phyloP scores from a whole-genome alignment of 1,140 invertebrate species.

The Stegodyphus mimosarum region DNA sequence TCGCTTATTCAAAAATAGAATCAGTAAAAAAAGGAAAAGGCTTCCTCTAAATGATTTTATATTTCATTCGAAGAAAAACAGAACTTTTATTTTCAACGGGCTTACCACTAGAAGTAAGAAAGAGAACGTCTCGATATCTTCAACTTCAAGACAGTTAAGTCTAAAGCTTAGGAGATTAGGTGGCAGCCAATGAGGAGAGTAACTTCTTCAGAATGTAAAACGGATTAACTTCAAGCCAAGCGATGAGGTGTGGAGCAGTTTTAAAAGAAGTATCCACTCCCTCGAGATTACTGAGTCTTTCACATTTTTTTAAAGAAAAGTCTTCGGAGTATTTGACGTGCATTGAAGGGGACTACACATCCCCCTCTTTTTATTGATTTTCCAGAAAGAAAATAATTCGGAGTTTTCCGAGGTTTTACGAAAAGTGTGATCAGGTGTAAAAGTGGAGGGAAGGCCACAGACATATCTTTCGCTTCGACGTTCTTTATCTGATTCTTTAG shows the following conservation, averaged over 20 bases:
- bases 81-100: conserved; percentile 2
- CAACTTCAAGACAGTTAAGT: conserved; percentile 10
- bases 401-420: no score
- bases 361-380: neutral
- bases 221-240: conserved; percentile 40
- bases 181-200: conserved; percentile 32
- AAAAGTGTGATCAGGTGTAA: no score
- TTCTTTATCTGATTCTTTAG: no score
- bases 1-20: neutral
- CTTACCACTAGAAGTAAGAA: neutral
- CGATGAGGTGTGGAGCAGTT: conserved; percentile 37
- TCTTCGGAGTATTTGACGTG: neutral
- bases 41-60: neutral
- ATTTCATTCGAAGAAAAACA: neutral
- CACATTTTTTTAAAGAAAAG: neutral
- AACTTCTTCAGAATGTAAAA: conserved; percentile 44
- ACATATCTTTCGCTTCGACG: no score
- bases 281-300: conserved; percentile 12
- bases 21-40: neutral
- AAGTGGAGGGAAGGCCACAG: no score
- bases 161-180: conserved; percentile 38
- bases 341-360: neutral
- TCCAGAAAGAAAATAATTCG: no score
- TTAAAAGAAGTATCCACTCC: conserved; percentile 24
- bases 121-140: conserved; percentile 17